Base-by-base conservation (phyloP, 2,888 invertebrate genomes). In the Clistopyga incitator region DNA sequence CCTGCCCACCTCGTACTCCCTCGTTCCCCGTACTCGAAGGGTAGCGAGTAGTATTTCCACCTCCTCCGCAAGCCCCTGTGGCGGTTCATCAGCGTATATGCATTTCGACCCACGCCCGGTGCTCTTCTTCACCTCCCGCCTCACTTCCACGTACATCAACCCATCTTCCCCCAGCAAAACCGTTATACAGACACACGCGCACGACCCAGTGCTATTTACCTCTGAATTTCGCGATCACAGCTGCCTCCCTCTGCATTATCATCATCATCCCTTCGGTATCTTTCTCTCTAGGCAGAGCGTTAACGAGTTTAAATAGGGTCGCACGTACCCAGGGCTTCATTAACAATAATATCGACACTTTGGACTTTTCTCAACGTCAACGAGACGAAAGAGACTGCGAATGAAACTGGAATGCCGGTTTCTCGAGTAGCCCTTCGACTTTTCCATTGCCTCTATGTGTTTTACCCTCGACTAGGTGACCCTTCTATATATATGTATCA, bases 61-160 rank as follows among this genome's bases (percentile, higher is more conserved):
- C 20, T 64, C 70, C 76, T 59, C 68, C 61, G 61, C 67, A 52
- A 77, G 52, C 67, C 67, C 74, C 77, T 61, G 59, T 34, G 78
- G 72, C 67, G 56, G 77, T 81, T 81, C 77, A 72, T 81, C 72
- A 72, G 50, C 50, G 50, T 18, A 56, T 72, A 65, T 71, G 56
- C 72, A 61, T 54, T 50, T 59, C 67, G 3, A 59, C 67, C 77
- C 65, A 72, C 81, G 52, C 67, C n/a, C 25, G 8, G 38, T 11
- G 18, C 56, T 47, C 59, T 29, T 67, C 29, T n/a, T 70, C 15
- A 6, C 75, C 34, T 13, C 67, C 45, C 13, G 47, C 6, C 64
- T 47, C 25, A 8, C 23, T 20, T 38, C 54, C 52, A 29, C 18
- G 56, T 15, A 29, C n/a, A 29, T 18, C 45, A 54, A 54, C 75